Conservation (phyloP, 1,140 invertebrate species). For the Drosophila asahinai region DNA sequence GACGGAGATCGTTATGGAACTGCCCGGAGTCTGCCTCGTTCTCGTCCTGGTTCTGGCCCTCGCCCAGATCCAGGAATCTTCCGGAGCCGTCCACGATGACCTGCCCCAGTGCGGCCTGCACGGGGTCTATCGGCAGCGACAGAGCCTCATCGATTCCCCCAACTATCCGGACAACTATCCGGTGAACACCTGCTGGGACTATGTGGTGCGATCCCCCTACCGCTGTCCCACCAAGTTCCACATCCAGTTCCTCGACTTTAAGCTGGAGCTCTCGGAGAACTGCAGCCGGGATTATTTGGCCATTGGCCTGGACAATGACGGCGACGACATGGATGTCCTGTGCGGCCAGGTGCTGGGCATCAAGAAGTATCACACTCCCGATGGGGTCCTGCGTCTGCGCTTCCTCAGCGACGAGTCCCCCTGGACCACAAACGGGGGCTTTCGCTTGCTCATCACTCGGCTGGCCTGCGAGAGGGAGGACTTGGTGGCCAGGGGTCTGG, state of each 20-base stretch:
- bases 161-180: constrained; percentile 86
- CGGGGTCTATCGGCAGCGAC: constrained; percentile 70
- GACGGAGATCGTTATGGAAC: constrained; percentile 25
- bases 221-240: constrained; percentile 86
- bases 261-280: constrained; percentile 85
- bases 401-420: constrained; percentile 81
- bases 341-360: constrained; percentile 86
- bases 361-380: constrained; percentile 85
- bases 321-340: constrained; percentile 81
- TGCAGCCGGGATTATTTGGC: constrained; percentile 86
- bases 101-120: constrained; percentile 70
- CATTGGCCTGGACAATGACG: constrained; percentile 73
- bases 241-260: constrained; percentile 87
- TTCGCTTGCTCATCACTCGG: constrained; percentile 86
- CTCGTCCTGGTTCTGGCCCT: constrained; percentile 20
- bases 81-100: constrained; percentile 70
- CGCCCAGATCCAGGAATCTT: not conserved
- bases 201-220: constrained; percentile 85
- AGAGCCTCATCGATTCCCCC: constrained; percentile 85
- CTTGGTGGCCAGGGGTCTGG: constrained; percentile 47
- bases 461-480: constrained; percentile 83
- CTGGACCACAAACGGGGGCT: constrained; percentile 85
- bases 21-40: constrained; percentile 7
- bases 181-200: constrained; percentile 85
- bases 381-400: constrained; percentile 85